Percentiles rank a stretch among this genome's conserved stretches.
phyloP scores from a whole-genome alignment of 1,140 invertebrate genomes.

The Trialeurodes vaporariorum region DNA sequence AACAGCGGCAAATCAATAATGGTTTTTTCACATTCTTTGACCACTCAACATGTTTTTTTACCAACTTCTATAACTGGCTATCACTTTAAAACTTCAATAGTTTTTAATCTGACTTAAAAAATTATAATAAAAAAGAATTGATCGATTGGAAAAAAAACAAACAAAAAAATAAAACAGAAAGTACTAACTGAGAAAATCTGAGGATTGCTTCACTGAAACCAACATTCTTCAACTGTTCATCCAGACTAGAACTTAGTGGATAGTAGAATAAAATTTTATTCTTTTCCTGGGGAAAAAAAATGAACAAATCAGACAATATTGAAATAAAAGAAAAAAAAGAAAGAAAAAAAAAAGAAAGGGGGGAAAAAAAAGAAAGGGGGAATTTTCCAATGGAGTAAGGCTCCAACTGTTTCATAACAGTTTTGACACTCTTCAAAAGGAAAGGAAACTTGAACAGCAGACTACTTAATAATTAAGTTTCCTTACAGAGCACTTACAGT shows the following conservation, averaged over 20 bases:
- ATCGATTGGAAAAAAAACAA: conserved; percentile 7
- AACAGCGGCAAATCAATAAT: no score
- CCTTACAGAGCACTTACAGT: no score
- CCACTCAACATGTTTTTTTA: no score
- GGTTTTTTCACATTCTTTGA: no score
- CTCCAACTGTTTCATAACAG: background rate
- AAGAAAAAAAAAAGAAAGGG: background rate
- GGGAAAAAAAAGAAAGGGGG: background rate
- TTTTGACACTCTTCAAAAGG: no score
- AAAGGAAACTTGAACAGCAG: background rate
- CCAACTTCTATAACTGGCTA: no score
- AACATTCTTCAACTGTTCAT: conserved; percentile 77
- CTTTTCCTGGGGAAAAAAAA: conserved; percentile 55
- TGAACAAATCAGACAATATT: background rate
- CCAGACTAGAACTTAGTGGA: conserved; percentile 59
- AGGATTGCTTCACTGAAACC: conserved; percentile 85
- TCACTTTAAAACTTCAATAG: no score
- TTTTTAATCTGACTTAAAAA: no score
- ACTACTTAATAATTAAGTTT: background rate
- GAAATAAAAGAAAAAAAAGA: background rate
- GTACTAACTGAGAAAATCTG: conserved; percentile 74
- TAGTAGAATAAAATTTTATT: conserved; percentile 82
- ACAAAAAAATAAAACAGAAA: conserved; percentile 9
- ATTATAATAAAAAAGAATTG: no score
- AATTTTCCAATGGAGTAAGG: background rate